A percentile compares a stretch with the other conserved stretches of the same genome.
Conservation (phyloP, 2,797 vertebrate genomes). For the Dromococcyx pavoninus region DNA sequence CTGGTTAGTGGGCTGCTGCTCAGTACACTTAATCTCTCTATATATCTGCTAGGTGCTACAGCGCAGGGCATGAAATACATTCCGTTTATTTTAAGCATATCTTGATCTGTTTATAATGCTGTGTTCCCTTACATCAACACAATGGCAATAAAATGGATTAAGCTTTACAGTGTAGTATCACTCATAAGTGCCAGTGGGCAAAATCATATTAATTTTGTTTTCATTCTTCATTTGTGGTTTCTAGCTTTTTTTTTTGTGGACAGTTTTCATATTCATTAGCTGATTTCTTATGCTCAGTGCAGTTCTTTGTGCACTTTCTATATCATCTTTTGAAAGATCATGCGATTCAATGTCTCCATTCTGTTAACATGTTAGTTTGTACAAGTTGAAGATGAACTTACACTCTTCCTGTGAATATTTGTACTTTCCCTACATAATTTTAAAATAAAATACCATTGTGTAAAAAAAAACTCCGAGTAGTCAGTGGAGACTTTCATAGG, state of each 20-base stretch:
- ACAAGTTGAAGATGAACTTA: neutral
- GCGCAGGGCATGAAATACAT: neutral
- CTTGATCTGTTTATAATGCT: neutral
- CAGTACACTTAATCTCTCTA: neutral
- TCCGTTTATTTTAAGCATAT: neutral
- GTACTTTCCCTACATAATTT: neutral
- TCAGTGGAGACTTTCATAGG: neutral
- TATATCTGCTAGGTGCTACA: neutral
- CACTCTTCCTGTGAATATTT: neutral
- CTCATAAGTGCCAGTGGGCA: slow-evolving; percentile 25
- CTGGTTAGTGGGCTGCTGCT: neutral
- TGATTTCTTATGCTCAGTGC: neutral
- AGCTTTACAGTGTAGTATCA: neutral
- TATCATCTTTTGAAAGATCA: neutral
- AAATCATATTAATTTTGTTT: slow-evolving; percentile 38
- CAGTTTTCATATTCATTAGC: neutral
- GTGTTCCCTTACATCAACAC: neutral
- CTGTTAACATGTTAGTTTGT: neutral
- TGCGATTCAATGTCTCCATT: neutral
- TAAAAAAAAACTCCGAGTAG: neutral
- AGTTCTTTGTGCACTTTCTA: neutral
- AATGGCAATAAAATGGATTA: neutral
- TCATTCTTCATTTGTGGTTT: slow-evolving; percentile 57
- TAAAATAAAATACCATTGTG: neutral
- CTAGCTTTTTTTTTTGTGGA: neutral